A percentile compares a stretch with the other conserved stretches of the same genome.
Evolutionary conservation across 23 tunicate species (phyloP).

Genomic region (Ciona savignyi): DNA sequence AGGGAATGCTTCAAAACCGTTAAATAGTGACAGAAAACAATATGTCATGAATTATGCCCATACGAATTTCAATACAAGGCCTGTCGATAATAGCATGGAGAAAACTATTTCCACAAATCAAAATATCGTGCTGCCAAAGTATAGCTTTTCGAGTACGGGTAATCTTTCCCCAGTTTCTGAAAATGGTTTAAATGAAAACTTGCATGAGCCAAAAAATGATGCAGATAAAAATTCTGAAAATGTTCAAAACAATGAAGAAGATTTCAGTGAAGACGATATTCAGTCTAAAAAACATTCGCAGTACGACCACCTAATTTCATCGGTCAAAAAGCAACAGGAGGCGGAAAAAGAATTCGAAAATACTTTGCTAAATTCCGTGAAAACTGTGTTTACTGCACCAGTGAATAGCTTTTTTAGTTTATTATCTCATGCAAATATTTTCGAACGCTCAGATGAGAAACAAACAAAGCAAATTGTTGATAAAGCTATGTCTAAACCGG

Average conservation of each 20-base stretch:
- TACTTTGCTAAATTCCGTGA: slow-evolving; percentile 9
- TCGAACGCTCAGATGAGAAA: slow-evolving; percentile 4
- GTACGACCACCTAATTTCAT: slow-evolving; percentile 24
- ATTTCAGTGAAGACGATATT: neutral
- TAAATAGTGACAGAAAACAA: neutral
- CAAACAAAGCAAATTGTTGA: neutral
- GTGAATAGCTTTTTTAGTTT: slow-evolving; percentile 56
- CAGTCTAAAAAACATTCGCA: slow-evolving; percentile 20
- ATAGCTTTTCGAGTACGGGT: neutral
- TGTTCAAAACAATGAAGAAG: neutral
- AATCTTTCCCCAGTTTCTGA: neutral
- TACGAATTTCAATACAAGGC: neutral
- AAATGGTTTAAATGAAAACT: neutral
- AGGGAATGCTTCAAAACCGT: neutral
- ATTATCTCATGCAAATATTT: slow-evolving; percentile 18
- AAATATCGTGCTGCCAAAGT: neutral
- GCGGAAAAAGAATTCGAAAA: slow-evolving; percentile 1
- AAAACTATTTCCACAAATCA: neutral
- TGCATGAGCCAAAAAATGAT: neutral
- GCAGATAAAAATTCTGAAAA: neutral
- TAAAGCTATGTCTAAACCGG: neutral
- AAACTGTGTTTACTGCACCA: slow-evolving; percentile 27
- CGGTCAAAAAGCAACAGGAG: slow-evolving; percentile 5
- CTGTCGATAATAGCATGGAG: neutral
- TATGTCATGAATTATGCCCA: neutral